Conservation (phyloP, 2,113 vertebrate species). For the Holacanthus passer region DNA sequence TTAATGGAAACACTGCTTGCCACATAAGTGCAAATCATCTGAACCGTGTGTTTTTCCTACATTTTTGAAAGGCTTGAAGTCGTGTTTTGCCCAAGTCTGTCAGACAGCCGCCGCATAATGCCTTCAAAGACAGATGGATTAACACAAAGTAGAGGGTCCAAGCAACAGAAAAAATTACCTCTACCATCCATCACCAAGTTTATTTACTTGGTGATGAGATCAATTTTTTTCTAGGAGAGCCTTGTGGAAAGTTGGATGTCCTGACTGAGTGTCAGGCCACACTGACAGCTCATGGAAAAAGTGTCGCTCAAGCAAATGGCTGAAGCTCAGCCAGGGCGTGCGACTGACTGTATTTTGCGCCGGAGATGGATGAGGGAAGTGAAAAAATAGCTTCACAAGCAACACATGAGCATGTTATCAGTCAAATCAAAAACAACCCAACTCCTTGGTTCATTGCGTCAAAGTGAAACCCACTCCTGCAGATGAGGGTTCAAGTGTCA, state of each 20-base stretch:
- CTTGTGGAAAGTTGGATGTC: constrained; percentile 61
- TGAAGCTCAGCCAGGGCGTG: constrained; percentile 16
- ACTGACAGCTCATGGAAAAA: constrained; percentile 59
- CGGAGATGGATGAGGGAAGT: constrained; percentile 42
- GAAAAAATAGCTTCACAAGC: constrained; percentile 47
- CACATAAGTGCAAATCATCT: constrained; percentile 15
- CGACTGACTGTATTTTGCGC: constrained; percentile 19
- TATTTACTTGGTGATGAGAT: constrained; percentile 64
- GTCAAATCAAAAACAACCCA: constrained; percentile 43
- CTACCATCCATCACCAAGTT: constrained; percentile 53
- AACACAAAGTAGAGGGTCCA: constrained; percentile 33
- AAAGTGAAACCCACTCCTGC: constrained; percentile 55
- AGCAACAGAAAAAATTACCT: constrained; percentile 39
- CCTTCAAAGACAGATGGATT: constrained; percentile 50
- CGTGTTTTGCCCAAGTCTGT: constrained; percentile 42
- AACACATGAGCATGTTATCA: constrained; percentile 55
- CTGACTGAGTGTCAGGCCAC: constrained; percentile 32
- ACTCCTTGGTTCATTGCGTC: constrained; percentile 30
- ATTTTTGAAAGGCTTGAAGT: constrained; percentile 35
- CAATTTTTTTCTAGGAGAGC: constrained; percentile 42
- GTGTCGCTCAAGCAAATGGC: constrained; percentile 34
- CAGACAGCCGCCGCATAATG: constrained; percentile 28
- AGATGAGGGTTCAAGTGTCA: constrained; percentile 42
- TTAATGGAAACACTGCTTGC: constrained; percentile 31
- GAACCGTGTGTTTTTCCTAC: constrained; percentile 33